Percentiles rank a stretch among this genome's conserved stretches.
These are phyloP conservation scores for Yponomeuta evonymella DNA, from an alignment of 2,888 invertebrate species.

Conservation along the genomic window DNA sequence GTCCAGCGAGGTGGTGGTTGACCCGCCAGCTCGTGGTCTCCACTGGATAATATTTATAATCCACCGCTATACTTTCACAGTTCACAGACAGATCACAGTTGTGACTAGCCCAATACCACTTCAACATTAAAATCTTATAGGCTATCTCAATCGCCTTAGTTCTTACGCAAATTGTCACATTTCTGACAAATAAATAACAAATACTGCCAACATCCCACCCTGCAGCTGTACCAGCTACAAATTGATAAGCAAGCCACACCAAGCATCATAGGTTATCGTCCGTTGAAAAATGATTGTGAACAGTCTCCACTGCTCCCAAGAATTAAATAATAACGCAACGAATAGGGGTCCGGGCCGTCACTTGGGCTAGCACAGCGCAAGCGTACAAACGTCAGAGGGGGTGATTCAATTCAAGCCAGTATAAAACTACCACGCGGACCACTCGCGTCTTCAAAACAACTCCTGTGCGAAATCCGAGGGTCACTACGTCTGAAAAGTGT, in stretches of 20 bases:
- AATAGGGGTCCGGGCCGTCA: conserved; percentile 39
- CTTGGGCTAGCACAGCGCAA: conserved; percentile 34
- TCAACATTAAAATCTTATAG: no score
- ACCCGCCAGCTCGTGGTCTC: no score
- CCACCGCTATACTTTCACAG: no score
- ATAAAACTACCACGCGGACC: conserved; percentile 8
- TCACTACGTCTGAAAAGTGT: conserved; percentile 14
- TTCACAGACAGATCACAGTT: no score
- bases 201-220: neutral
- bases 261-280: conserved; percentile 2
- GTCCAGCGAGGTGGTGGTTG: no score
- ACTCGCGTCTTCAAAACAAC: conserved; percentile 5
- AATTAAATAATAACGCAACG: neutral
- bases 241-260: neutral
- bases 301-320: conserved; percentile 18
- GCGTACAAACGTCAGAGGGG: conserved; percentile 33
- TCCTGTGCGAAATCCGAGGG: neutral
- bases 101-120: no score
- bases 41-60: no score
- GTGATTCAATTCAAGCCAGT: conserved; percentile 18
- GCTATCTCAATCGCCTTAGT: no score
- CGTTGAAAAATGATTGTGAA: conserved; percentile 6
- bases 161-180: no score
- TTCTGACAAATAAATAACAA: neutral
- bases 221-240: neutral